A percentile compares a stretch with the other conserved stretches of the same genome.
These are phyloP conservation scores for Octomys mimax DNA, from an alignment of 2,797 vertebrate species.

Conservation along the genomic window DNA sequence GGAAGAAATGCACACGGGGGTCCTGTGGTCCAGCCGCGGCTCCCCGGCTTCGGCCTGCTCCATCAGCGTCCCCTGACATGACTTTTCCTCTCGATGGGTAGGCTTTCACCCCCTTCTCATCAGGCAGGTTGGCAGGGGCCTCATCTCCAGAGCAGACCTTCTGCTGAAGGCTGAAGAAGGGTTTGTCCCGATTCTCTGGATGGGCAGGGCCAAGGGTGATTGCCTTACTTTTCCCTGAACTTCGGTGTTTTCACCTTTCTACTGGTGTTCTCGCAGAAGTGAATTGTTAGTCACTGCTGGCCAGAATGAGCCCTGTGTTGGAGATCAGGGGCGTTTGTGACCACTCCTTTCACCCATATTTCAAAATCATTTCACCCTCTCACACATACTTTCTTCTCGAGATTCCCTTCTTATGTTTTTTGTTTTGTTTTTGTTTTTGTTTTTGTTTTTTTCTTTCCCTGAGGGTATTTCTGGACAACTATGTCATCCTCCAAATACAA, in stretches of 20 bases:
- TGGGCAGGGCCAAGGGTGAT: background rate
- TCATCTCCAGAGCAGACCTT: background rate
- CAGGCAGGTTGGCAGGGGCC: background rate
- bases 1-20: background rate
- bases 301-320: background rate
- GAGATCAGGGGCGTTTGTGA: background rate
- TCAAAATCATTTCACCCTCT: background rate
- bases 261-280: background rate
- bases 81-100: background rate
- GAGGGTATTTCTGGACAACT: background rate
- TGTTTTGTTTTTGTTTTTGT: too few species aligned
- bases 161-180: background rate
- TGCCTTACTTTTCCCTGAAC: background rate
- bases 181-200: background rate
- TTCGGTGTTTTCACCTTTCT: background rate
- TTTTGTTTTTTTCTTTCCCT: background rate
- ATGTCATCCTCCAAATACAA: background rate
- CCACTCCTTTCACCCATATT: background rate
- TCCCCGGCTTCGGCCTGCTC: background rate
- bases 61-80: background rate
- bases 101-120: background rate
- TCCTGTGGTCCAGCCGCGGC: background rate
- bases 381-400: background rate
- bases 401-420: background rate
- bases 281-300: background rate